Evolutionary conservation across 2,113 vertebrate genomes (phyloP), one percentile per base, ranked within the genome.

Genomic region (Jacana jacana): DNA sequence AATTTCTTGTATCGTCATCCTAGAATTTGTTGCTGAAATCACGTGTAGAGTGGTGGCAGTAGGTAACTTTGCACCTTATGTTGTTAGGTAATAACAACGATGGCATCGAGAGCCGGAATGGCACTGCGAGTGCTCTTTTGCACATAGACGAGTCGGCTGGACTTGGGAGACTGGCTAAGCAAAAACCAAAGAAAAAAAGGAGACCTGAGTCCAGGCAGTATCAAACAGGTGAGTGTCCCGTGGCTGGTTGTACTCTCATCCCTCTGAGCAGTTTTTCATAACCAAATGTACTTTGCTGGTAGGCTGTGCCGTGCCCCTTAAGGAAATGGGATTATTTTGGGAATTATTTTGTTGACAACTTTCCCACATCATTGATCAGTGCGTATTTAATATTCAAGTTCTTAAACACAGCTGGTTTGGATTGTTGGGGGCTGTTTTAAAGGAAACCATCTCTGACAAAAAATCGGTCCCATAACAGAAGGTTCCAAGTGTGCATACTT

Each of bases 121-220:
- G 99, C 90, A 99, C 99, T 70, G 99, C 99, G 81, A 99, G 99
- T 95, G 99, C 99, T 35, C 98, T 99, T 95, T 98, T 99, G 97
- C 99, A 99, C 98, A 99, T 99, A 86, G 99, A 99, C 91, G 99
- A 99, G 94, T 99, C 99, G 39, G 98, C 98, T 73, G 98, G 98
- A 20, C 98, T 99, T 11, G 98, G 99, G 85, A 99, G 99, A 95
- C 98, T 99, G 95, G 98, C 97, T 75, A 98, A 99, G 95, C 99
- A 99, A 93, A 99, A 99, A 97, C 98, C 98, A 98, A 99, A 99
- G 97, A 99, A 98, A 96, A 99, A 97, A 95, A 99, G 99, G 96
- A 98, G 99, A 80, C 98, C 98, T 17, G 99, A 99, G 97, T 99
- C 99, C 37, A 98, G 99, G 86, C 99, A 99, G 95, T 99, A 99